Percentiles rank a stretch among this genome's conserved stretches.
Evolutionary conservation across 2,113 vertebrate species (phyloP).

Genomic region (Hiodon alosoides): DNA sequence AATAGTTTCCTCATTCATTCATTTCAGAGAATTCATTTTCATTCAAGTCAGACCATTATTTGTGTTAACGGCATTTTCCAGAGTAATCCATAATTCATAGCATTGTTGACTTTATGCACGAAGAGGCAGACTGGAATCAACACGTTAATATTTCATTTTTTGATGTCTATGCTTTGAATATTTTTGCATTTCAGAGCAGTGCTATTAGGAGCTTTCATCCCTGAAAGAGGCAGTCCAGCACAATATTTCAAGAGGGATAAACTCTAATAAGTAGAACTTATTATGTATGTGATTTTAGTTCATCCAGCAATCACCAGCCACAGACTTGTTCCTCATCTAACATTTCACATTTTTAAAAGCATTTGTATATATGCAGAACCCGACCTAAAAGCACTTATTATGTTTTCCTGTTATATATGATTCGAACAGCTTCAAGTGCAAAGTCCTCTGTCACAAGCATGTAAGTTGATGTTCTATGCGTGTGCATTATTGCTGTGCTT

Average conservation of each 20-base stretch:
- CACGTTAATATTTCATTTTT: neutral
- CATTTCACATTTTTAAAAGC: too few relatives aligned
- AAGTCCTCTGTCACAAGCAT: too few relatives aligned
- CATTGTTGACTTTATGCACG: neutral
- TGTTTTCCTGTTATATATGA: too few relatives aligned
- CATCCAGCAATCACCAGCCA: neutral
- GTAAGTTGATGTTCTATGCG: neutral
- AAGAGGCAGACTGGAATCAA: neutral
- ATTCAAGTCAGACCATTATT: neutral
- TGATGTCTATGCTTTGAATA: constrained; percentile 23
- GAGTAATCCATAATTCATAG: neutral
- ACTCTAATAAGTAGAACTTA: neutral
- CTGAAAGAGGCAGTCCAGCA: neutral
- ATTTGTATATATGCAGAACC: too few relatives aligned
- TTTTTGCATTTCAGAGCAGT: constrained; percentile 27
- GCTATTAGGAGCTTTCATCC: neutral
- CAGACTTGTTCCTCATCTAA: neutral
- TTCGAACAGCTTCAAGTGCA: too few relatives aligned
- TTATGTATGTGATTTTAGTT: neutral
- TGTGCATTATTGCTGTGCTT: neutral
- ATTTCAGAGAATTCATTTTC: neutral
- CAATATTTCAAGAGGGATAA: neutral
- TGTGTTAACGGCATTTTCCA: constrained; percentile 39
- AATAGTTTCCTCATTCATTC: too few relatives aligned
- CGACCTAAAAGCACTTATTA: too few relatives aligned